A percentile compares a stretch with the other conserved stretches of the same genome.
phyloP scores from a whole-genome alignment of 1,140 invertebrate genomes.

The Littorina saxatilis region DNA sequence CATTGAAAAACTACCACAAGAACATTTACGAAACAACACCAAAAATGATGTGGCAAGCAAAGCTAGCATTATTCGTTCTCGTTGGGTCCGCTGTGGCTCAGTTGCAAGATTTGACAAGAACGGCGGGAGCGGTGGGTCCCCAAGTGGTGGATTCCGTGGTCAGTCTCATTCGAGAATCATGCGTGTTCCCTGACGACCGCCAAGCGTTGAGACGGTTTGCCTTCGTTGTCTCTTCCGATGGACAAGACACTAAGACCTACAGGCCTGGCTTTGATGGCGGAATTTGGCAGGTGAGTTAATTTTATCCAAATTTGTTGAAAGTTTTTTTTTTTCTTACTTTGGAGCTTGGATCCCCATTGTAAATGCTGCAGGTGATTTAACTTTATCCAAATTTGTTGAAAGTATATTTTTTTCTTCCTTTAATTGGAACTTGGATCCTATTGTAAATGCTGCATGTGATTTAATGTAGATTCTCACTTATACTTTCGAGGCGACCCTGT shows the following conservation, averaged over 20 bases:
- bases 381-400: too few species aligned
- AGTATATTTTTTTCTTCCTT: too few species aligned
- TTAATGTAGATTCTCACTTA: too few species aligned
- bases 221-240: constrained; percentile 40
- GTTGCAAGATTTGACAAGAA: constrained; percentile 39
- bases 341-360: too few species aligned
- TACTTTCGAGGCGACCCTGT: too few species aligned
- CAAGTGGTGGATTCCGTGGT: constrained; percentile 44
- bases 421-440: too few species aligned
- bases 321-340: too few species aligned
- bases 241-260: constrained; percentile 41
- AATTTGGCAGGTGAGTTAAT: constrained; percentile 46
- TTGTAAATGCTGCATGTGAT: too few species aligned
- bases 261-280: constrained; percentile 47
- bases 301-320: too few species aligned
- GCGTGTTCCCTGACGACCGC: constrained; percentile 39
- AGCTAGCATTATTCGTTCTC: neutral
- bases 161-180: constrained; percentile 34
- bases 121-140: constrained; percentile 38
- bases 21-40: neutral
- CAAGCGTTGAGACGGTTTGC: constrained; percentile 38
- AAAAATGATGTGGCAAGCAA: neutral
- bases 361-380: too few species aligned
- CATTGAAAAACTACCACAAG: neutral
- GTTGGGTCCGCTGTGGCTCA: neutral